Conservation (phyloP, 2,113 vertebrate species). For the Nesoenas mayeri region DNA sequence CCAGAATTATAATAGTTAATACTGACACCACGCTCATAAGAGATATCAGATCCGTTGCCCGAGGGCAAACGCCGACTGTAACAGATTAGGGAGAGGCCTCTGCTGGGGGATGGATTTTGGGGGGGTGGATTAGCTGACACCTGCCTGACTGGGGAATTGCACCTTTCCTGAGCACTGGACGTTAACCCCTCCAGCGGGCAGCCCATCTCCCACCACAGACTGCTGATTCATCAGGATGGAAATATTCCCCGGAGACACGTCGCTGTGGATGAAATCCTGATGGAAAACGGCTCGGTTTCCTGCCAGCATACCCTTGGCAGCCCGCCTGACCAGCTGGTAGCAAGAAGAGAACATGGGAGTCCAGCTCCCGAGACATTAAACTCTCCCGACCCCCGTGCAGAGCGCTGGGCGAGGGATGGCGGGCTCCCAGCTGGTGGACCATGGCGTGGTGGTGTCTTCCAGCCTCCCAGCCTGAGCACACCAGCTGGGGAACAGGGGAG, state of each 20-base stretch:
- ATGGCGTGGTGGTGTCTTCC: rapidly evolving
- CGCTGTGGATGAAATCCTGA: conserved; percentile 17
- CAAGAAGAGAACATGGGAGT: conserved; percentile 54
- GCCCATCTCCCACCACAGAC: background rate
- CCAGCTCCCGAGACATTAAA: background rate
- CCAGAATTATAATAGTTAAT: conserved; percentile 47
- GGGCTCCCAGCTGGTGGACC: conserved; percentile 17
- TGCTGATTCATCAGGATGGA: conserved; percentile 64
- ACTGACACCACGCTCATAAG: background rate
- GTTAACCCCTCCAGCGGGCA: background rate
- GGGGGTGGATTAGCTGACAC: conserved; percentile 11
- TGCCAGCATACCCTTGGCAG: conserved; percentile 59
- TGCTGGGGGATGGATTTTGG: background rate
- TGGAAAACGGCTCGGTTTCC: conserved; percentile 52
- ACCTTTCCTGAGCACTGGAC: background rate
- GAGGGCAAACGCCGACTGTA: conserved; percentile 22
- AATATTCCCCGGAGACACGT: conserved; percentile 7
- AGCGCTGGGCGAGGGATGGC: rapidly evolving
- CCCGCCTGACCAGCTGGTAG: conserved; percentile 59
- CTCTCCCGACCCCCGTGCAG: background rate
- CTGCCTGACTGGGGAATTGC: background rate
- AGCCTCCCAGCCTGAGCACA: background rate
- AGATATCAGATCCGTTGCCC: conserved; percentile 28
- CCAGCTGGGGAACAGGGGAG: background rate
- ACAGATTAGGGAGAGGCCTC: conserved; percentile 48